These are phyloP conservation scores for Clarias batrachus DNA, from an alignment of 2,113 vertebrate genomes.

Conservation along the genomic window DNA sequence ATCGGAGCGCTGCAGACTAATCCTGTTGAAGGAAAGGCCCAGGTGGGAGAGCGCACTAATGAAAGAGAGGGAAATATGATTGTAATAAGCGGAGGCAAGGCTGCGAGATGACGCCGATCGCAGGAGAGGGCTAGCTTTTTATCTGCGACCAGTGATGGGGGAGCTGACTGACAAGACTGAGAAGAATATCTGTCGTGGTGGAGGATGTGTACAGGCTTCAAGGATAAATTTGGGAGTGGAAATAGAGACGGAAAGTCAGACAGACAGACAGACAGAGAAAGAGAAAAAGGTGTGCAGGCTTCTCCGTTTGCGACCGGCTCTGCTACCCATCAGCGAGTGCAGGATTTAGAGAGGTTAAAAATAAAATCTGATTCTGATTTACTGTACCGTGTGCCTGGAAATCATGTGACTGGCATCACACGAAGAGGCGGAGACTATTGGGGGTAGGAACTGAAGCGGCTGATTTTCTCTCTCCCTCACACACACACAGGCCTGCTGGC, in stretches of 20 bases:
- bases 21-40: slow-evolving; percentile 67
- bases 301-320: slow-evolving; percentile 55
- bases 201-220: slow-evolving; percentile 17
- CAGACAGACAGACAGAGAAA: slow-evolving; percentile 11
- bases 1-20: slow-evolving; percentile 70
- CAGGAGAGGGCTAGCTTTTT: slow-evolving; percentile 60
- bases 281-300: slow-evolving; percentile 15
- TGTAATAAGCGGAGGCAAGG: slow-evolving; percentile 51
- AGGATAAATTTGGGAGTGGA: not conserved
- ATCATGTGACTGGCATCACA: slow-evolving; percentile 77
- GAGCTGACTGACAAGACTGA: slow-evolving; percentile 47
- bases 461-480: not conserved
- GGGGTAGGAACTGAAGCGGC: slow-evolving; percentile 1
- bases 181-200: slow-evolving; percentile 44
- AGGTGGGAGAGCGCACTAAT: slow-evolving; percentile 20
- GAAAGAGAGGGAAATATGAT: slow-evolving; percentile 47
- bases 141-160: slow-evolving; percentile 47
- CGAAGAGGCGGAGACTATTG: slow-evolving; percentile 48
- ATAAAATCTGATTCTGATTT: slow-evolving; percentile 77
- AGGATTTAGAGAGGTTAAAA: slow-evolving; percentile 73
- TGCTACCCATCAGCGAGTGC: slow-evolving; percentile 57
- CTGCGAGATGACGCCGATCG: slow-evolving; percentile 56
- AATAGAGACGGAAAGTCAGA: not conserved
- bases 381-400: slow-evolving; percentile 74
- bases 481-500: slow-evolving; percentile 53